These are phyloP conservation scores for Cyclophora punctaria DNA, from an alignment of 2,888 invertebrate genomes.

Conservation along the genomic window DNA sequence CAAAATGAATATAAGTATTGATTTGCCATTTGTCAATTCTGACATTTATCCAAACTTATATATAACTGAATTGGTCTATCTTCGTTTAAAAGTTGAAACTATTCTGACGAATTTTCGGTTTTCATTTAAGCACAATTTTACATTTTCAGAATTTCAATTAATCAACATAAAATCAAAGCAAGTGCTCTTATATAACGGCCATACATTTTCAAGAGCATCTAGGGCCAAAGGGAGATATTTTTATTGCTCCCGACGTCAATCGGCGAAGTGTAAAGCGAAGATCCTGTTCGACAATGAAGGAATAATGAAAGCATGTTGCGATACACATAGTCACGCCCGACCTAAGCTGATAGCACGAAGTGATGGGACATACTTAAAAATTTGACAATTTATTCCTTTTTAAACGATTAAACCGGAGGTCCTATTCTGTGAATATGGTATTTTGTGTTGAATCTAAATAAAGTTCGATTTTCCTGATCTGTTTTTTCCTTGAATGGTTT, in stretches of 20 bases:
- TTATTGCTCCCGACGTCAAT: conserved; percentile 20
- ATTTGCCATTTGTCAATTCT: too few relatives aligned
- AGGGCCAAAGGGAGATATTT: background rate
- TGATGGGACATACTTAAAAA: too few relatives aligned
- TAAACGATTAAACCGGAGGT: background rate
- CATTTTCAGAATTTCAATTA: background rate
- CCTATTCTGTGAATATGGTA: background rate
- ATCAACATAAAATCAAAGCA: background rate
- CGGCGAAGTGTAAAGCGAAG: conserved; percentile 21
- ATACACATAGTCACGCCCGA: conserved; percentile 28
- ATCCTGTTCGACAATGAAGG: conserved; percentile 21
- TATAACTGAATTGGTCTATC: too few relatives aligned
- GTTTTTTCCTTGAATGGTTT: too few relatives aligned
- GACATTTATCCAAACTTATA: too few relatives aligned
- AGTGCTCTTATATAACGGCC: background rate
- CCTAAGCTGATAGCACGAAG: conserved; percentile 5
- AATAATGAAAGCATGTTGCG: conserved; percentile 9
- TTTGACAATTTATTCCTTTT: too few relatives aligned
- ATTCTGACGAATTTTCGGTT: too few relatives aligned
- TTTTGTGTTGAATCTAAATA: too few relatives aligned
- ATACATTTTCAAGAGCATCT: background rate
- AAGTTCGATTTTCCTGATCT: too few relatives aligned
- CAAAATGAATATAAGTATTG: too few relatives aligned
- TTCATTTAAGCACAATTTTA: too few relatives aligned
- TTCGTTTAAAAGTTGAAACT: too few relatives aligned